Percentiles rank a stretch among this genome's conserved stretches.
Evolutionary conservation across 2,888 invertebrate genomes (phyloP).

Genomic region (Drosophila lacicola): DNA sequence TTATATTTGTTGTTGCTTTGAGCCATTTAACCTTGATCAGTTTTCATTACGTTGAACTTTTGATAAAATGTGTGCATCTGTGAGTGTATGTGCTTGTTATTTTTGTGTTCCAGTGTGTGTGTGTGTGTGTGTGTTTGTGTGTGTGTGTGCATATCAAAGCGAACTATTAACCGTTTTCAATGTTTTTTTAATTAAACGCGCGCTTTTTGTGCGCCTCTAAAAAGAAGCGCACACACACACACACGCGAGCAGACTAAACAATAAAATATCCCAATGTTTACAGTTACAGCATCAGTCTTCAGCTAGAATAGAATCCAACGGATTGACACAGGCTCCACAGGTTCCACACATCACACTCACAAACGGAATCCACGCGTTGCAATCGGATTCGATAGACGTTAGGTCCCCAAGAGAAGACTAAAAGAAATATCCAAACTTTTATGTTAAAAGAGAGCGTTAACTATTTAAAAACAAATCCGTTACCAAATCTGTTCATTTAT

Average conservation of each 20-base stretch:
- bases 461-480: background rate
- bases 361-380: background rate
- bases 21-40: conserved; percentile 70
- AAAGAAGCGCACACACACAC: conserved; percentile 22
- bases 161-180: conserved; percentile 51
- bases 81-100: no score
- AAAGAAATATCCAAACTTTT: background rate
- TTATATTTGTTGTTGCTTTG: conserved; percentile 40
- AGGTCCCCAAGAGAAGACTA: background rate
- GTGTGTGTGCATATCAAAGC: conserved; percentile 37
- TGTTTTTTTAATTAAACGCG: conserved; percentile 56
- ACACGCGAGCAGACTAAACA: conserved; percentile 1
- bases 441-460: no score
- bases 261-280: conserved; percentile 40
- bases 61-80: conserved; percentile 58
- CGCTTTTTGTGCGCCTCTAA: conserved; percentile 33
- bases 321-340: background rate
- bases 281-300: conserved; percentile 8
- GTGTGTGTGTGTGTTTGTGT: conserved; percentile 22
- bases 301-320: conserved; percentile 3
- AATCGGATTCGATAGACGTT: background rate
- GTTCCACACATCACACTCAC: background rate
- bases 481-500: no score
- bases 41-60: conserved; percentile 72
- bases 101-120: conserved; percentile 12